Conservation (phyloP, 2,113 vertebrate species). For the Sialia sialis region DNA sequence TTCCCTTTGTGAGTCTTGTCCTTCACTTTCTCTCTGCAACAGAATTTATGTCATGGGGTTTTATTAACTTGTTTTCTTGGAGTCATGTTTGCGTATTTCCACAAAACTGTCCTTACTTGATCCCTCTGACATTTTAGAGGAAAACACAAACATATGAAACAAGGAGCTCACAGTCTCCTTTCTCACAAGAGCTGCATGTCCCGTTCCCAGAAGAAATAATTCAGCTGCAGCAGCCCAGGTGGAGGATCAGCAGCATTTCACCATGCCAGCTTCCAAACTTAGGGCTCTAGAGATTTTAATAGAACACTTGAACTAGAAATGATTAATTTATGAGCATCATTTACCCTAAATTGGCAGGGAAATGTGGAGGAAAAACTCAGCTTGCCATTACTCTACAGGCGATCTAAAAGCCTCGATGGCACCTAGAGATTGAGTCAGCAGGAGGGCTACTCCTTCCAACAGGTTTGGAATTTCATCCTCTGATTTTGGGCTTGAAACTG, state of each 20-base stretch:
- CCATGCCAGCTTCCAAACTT: neutral
- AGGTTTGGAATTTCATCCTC: neutral
- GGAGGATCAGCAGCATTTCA: neutral
- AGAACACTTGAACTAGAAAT: neutral
- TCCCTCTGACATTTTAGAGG: neutral
- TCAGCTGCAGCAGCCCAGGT: neutral
- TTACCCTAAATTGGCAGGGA: neutral
- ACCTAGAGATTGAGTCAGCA: accelerated
- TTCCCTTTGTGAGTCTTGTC: neutral
- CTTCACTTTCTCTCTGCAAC: neutral
- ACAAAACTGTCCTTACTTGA: neutral
- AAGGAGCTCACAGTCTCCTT: neutral
- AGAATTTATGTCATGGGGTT: neutral
- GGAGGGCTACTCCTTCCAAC: neutral
- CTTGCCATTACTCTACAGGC: neutral
- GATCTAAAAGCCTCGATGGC: neutral
- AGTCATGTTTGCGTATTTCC: neutral
- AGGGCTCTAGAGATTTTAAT: neutral
- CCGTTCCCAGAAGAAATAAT: neutral
- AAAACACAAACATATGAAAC: neutral
- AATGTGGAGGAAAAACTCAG: neutral
- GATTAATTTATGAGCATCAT: neutral
- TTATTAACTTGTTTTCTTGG: neutral
- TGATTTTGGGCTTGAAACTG: neutral
- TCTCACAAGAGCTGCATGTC: neutral